Evolutionary conservation across 2,888 invertebrate genomes (phyloP).

Genomic region (Lithodes maja): DNA sequence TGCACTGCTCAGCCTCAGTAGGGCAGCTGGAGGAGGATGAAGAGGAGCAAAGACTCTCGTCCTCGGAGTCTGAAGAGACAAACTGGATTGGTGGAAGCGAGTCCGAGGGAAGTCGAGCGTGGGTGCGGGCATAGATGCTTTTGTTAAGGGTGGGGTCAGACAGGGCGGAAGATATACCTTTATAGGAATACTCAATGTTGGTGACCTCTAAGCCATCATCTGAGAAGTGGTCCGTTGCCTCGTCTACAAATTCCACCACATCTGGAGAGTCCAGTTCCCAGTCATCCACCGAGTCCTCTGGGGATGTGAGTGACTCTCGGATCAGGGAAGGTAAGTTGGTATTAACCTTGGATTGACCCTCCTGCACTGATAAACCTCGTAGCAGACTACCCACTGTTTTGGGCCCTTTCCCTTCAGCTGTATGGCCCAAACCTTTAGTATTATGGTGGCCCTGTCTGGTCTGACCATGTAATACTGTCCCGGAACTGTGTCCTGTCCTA

Average conservation of each 20-base stretch:
- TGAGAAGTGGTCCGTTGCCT: conserved; percentile 21
- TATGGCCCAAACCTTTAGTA: background rate
- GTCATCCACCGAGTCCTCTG: conserved; percentile 49
- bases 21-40: conserved; percentile 51
- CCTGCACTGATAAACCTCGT: background rate
- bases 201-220: conserved; percentile 58
- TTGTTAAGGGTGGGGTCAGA: conserved; percentile 66
- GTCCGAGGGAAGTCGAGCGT: background rate
- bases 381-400: background rate
- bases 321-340: background rate
- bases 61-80: conserved; percentile 59
- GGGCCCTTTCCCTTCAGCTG: background rate
- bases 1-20: background rate
- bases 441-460: background rate
- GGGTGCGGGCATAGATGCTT: conserved; percentile 47
- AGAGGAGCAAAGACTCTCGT: conserved; percentile 38
- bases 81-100: conserved; percentile 43
- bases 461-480: background rate
- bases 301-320: conserved; percentile 31
- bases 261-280: conserved; percentile 62
- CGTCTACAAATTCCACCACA: conserved; percentile 58
- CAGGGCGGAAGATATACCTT: conserved; percentile 38
- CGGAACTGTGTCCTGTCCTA: background rate
- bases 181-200: conserved; percentile 56
- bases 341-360: background rate